Percentiles rank a stretch among this genome's conserved stretches.
phyloP scores from a whole-genome alignment of 1,140 invertebrate genomes.

The Temnothorax longispinosus region DNA sequence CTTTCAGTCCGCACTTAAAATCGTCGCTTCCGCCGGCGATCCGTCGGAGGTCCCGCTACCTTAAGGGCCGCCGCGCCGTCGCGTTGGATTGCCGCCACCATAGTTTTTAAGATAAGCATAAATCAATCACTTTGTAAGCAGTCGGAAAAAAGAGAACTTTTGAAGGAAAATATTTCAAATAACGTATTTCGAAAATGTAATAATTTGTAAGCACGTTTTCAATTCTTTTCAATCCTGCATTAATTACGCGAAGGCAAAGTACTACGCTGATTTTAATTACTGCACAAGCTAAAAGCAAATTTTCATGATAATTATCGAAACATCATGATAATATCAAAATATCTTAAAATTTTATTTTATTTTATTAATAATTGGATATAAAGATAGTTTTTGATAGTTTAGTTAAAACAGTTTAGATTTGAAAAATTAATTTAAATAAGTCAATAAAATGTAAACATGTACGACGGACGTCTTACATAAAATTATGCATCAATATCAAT shows the following conservation, averaged over 20 bases:
- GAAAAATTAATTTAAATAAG: background rate
- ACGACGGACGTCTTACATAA: background rate
- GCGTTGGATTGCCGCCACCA: background rate
- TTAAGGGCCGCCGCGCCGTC: constrained; percentile 40
- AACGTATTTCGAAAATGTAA: background rate
- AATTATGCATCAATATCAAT: too few species aligned
- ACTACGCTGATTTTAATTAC: background rate
- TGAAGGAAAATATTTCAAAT: background rate
- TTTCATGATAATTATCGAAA: background rate
- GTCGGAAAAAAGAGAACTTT: too few species aligned
- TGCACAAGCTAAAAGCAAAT: background rate
- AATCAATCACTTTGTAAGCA: constrained; percentile 5
- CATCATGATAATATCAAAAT: too few species aligned
- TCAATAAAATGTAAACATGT: background rate
- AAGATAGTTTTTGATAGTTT: background rate
- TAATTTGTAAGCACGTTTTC: background rate
- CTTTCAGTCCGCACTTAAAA: constrained; percentile 74
- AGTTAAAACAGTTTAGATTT: background rate
- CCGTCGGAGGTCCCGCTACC: constrained; percentile 40
- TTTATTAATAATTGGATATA: background rate
- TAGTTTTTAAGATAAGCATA: background rate
- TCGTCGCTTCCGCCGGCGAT: constrained; percentile 76
- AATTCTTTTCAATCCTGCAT: background rate
- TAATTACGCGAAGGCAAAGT: background rate
- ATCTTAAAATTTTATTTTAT: constrained; percentile 2